Evolutionary conservation across 2,113 vertebrate genomes (phyloP).

Genomic region (Lepisosteus oculatus): DNA sequence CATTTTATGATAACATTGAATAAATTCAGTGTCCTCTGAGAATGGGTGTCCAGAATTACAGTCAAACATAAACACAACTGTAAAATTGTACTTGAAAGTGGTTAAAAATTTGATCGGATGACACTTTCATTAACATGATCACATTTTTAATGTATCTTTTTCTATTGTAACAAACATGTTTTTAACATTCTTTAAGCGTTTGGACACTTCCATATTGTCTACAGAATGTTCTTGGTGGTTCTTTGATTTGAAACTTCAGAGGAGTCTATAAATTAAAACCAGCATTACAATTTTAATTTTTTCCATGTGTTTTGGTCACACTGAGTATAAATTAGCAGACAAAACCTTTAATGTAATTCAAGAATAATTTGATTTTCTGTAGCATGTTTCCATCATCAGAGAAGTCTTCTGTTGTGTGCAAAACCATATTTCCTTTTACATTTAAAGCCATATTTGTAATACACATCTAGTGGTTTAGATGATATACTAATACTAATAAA

Average conservation of each 20-base stretch:
- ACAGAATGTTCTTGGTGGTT: slow-evolving; percentile 3
- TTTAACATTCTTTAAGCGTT: slow-evolving; percentile 15
- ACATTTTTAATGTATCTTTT: not conserved
- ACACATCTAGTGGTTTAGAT: no score
- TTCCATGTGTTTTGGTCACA: slow-evolving; percentile 7
- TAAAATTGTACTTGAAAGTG: no score
- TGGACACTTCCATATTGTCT: slow-evolving; percentile 6
- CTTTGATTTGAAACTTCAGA: slow-evolving; percentile 21
- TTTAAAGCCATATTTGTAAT: no score
- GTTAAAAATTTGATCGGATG: no score
- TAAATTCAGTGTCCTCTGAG: no score
- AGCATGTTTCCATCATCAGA: no score
- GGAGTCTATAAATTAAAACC: slow-evolving; percentile 14
- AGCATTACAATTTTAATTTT: slow-evolving; percentile 12
- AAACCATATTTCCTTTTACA: not conserved
- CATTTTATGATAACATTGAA: no score
- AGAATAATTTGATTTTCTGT: no score
- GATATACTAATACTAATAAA: no score
- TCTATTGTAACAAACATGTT: slow-evolving; percentile 16
- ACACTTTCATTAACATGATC: no score
- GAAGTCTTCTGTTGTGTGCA: not conserved
- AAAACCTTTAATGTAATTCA: not conserved
- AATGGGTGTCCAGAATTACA: no score
- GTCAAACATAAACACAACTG: no score
- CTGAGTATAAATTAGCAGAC: not conserved